These are phyloP conservation scores for Lissonota sp. DNA, from an alignment of 2,888 invertebrate species.

Conservation along the genomic window DNA sequence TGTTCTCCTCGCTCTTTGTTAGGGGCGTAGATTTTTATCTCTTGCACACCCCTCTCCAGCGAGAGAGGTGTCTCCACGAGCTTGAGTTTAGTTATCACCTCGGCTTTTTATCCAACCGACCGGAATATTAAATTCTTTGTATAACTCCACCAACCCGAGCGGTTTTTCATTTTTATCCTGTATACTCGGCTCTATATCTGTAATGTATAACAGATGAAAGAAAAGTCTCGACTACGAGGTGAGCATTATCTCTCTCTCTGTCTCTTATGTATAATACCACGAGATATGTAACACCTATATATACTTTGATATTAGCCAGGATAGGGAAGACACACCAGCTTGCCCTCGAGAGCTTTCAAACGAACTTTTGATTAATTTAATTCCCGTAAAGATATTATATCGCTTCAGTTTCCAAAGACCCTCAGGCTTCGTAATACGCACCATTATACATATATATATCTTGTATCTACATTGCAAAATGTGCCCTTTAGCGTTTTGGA, in stretches of 20 bases:
- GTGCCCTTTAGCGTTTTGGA: neutral
- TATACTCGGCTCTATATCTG: neutral
- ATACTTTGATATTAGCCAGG: neutral
- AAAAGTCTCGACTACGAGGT: neutral
- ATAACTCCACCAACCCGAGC: constrained; percentile 11
- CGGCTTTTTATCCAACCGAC: constrained; percentile 36
- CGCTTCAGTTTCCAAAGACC: constrained; percentile 41
- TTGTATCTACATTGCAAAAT: neutral
- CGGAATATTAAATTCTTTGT: constrained; percentile 57
- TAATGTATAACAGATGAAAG: constrained; percentile 10
- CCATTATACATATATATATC: neutral
- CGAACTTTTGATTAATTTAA: constrained; percentile 60
- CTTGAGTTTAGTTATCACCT: constrained; percentile 49
- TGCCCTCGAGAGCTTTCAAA: constrained; percentile 30
- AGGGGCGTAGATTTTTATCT: neutral
- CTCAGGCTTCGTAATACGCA: constrained; percentile 6
- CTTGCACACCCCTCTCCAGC: too few relatives aligned
- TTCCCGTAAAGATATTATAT: constrained; percentile 27
- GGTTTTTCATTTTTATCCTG: constrained; percentile 5
- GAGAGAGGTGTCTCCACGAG: constrained; percentile 18
- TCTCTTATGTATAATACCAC: neutral
- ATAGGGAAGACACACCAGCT: neutral
- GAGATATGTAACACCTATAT: neutral
- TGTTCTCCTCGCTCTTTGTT: neutral
- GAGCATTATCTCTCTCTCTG: neutral